Percentiles rank a stretch among this genome's conserved stretches.
Evolutionary conservation across 2,113 vertebrate genomes (phyloP).

Genomic region (Crocuta crocuta): DNA sequence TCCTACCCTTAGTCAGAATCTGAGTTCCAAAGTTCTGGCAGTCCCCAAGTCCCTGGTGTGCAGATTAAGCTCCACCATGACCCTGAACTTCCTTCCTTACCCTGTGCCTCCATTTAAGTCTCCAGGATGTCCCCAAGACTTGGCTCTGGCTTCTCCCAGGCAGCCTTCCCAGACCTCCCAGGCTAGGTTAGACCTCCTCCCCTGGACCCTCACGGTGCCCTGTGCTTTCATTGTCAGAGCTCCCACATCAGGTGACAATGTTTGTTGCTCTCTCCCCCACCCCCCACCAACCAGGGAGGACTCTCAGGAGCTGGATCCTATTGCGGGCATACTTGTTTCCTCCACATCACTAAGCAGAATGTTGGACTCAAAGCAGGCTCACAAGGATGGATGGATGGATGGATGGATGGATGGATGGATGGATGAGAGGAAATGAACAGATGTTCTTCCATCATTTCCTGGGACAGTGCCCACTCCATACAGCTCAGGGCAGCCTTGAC

Average conservation of each 20-base stretch:
- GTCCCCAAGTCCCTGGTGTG: not conserved
- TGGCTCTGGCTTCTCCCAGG: not conserved
- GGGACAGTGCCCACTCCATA: not conserved
- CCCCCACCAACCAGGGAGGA: not conserved
- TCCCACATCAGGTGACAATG: not conserved
- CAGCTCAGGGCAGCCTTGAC: not conserved
- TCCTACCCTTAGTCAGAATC: not conserved
- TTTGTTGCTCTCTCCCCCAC: not conserved
- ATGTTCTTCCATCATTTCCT: not conserved
- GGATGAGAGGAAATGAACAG: not conserved
- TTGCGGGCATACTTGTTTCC: not conserved
- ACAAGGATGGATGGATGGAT: not conserved
- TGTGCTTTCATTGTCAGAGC: fast-evolving
- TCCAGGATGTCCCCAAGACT: not conserved
- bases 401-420: not conserved
- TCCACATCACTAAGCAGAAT: not conserved
- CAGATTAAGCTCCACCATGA: fast-evolving
- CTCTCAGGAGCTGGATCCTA: not conserved
- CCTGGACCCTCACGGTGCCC: not conserved
- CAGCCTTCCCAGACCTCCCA: not conserved
- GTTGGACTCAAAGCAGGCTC: not conserved
- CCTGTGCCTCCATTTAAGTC: not conserved
- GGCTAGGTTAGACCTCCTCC: not conserved
- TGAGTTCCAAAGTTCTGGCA: not conserved
- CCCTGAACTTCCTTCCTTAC: not conserved